A percentile compares a stretch with the other conserved stretches of the same genome.
Evolutionary conservation across 2,888 invertebrate genomes (phyloP).

Genomic region (Rhingia campestris): DNA sequence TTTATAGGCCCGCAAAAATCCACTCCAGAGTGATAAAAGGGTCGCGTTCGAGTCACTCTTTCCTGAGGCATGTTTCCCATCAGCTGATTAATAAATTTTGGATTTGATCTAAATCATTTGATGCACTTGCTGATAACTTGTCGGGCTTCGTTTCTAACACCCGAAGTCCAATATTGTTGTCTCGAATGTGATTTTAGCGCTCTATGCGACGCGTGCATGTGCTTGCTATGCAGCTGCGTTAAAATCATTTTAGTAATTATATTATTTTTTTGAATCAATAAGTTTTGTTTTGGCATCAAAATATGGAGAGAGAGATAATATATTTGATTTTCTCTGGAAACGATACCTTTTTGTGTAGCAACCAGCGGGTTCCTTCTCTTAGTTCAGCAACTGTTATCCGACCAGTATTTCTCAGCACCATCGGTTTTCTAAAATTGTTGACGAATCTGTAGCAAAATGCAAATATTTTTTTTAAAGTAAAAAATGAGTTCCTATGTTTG

Average conservation of each 20-base stretch:
- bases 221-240: too few relatives aligned
- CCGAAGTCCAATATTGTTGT: too few relatives aligned
- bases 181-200: too few relatives aligned
- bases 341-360: not conserved
- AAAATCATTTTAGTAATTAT: too few relatives aligned
- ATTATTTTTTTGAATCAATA: constrained; percentile 3
- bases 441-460: constrained; percentile 17
- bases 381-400: constrained; percentile 1
- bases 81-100: constrained; percentile 1
- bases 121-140: too few relatives aligned
- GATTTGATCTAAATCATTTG: not conserved
- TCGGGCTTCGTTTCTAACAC: too few relatives aligned
- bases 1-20: constrained; percentile 23
- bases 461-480: constrained; percentile 14
- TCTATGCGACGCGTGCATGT: not conserved
- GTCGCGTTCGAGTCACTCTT: constrained; percentile 12
- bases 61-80: constrained; percentile 15
- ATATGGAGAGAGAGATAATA: constrained; percentile 16
- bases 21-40: constrained; percentile 5
- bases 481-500: constrained; percentile 15
- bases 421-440: not conserved
- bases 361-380: not conserved
- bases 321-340: constrained; percentile 10
- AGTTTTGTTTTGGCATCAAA: constrained; percentile 16
- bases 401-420: not conserved